Conservation (phyloP, 2,797 vertebrate species). For the Anas bernieri region DNA sequence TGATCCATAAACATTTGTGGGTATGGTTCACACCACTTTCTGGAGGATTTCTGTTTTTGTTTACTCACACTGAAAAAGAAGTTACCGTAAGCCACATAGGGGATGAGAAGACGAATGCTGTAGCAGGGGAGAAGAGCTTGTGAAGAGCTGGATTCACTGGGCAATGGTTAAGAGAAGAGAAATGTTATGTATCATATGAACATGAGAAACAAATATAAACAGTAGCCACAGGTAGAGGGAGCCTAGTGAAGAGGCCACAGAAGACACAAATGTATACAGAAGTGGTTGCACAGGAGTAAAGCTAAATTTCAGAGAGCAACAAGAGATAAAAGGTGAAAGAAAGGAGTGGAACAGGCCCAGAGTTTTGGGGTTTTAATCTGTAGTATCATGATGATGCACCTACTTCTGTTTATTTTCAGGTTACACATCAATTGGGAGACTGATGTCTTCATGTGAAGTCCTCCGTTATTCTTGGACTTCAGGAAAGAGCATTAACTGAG, state of each 20-base stretch:
- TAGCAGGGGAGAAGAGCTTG: background rate
- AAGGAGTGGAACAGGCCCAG: background rate
- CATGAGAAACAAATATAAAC: background rate
- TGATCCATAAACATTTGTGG: background rate
- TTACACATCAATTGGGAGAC: background rate
- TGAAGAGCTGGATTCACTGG: background rate
- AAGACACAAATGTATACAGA: accelerated
- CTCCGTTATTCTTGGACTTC: conserved; percentile 4
- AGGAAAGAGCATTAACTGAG: conserved; percentile 18
- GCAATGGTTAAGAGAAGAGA: background rate
- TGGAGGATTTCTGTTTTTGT: background rate
- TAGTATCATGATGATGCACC: background rate
- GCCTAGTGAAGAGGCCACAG: background rate
- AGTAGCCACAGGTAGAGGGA: background rate
- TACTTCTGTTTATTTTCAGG: background rate
- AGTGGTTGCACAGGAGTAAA: background rate
- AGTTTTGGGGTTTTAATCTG: background rate
- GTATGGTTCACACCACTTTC: background rate
- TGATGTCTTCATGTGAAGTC: background rate
- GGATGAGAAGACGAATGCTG: background rate
- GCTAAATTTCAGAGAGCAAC: background rate
- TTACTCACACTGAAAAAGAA: background rate
- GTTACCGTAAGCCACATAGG: background rate
- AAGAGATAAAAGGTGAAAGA: background rate
- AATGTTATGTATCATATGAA: background rate